A percentile compares a stretch with the other conserved stretches of the same genome.
Conservation (phyloP, 2,888 invertebrate species). For the Nymphalis urticae region DNA sequence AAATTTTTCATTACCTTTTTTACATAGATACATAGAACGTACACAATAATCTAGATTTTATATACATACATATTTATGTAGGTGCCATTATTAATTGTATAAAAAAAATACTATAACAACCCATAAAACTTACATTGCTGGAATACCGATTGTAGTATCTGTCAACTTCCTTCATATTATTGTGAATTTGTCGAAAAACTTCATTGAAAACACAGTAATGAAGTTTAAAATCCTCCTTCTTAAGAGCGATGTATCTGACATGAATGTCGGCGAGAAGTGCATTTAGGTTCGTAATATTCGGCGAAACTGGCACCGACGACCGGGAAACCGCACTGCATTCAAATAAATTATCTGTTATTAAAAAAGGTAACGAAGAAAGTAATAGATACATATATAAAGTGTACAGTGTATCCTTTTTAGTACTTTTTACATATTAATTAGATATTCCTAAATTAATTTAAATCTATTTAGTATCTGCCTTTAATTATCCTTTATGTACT, state of each 20-base stretch:
- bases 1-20: no score
- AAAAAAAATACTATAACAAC: conserved; percentile 22
- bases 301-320: conserved; percentile 42
- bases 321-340: conserved; percentile 27
- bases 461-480: neutral
- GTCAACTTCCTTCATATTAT: conserved; percentile 63
- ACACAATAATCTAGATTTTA: no score
- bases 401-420: neutral
- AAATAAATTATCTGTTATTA: neutral
- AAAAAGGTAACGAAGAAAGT: neutral
- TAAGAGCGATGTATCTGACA: conserved; percentile 53
- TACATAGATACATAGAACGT: no score
- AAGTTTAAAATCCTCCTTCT: conserved; percentile 50
- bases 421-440: neutral
- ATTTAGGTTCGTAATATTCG: conserved; percentile 56
- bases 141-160: conserved; percentile 60
- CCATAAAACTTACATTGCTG: conserved; percentile 54
- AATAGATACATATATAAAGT: neutral
- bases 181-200: conserved; percentile 55
- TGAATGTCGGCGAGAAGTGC: conserved; percentile 57
- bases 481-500: no score
- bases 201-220: conserved; percentile 59
- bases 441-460: neutral
- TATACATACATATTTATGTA: no score
- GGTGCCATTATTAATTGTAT: neutral